Conservation (phyloP, 1,140 invertebrate species). For the Platyscapa corneri region DNA sequence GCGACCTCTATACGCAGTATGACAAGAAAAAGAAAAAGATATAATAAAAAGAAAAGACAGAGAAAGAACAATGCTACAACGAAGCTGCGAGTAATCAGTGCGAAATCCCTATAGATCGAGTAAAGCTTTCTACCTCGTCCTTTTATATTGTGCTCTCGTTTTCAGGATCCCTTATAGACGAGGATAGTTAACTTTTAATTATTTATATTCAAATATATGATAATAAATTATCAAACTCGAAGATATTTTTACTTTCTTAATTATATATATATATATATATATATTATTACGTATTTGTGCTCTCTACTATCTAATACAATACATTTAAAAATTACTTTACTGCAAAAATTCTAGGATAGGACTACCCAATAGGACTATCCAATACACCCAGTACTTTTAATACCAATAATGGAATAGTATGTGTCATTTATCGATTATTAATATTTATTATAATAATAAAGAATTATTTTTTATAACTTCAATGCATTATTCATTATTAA, state of each 20-base stretch:
- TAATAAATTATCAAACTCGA: not conserved
- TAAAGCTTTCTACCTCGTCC: conserved; percentile 6
- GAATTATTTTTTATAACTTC: no score
- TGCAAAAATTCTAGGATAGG: no score
- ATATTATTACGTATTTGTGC: no score
- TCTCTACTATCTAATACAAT: no score
- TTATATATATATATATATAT: not conserved
- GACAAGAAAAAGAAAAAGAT: conserved; percentile 11
- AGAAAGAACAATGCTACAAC: not conserved
- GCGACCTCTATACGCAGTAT: conserved; percentile 34
- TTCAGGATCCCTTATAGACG: not conserved
- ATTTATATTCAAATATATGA: not conserved
- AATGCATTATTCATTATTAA: no score
- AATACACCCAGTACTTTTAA: no score
- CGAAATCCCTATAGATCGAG: conserved; percentile 50
- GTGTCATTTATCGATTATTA: no score
- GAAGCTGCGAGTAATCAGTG: conserved; percentile 51
- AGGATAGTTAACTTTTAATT: not conserved
- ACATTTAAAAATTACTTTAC: no score
- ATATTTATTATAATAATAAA: no score
- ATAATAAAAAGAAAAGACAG: conserved; percentile 23
- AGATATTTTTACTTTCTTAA: not conserved
- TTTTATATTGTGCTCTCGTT: not conserved
- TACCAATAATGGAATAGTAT: no score
- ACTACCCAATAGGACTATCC: no score